phyloP scores from a whole-genome alignment of 2,888 invertebrate genomes.

The Melinopterus prodromus region DNA sequence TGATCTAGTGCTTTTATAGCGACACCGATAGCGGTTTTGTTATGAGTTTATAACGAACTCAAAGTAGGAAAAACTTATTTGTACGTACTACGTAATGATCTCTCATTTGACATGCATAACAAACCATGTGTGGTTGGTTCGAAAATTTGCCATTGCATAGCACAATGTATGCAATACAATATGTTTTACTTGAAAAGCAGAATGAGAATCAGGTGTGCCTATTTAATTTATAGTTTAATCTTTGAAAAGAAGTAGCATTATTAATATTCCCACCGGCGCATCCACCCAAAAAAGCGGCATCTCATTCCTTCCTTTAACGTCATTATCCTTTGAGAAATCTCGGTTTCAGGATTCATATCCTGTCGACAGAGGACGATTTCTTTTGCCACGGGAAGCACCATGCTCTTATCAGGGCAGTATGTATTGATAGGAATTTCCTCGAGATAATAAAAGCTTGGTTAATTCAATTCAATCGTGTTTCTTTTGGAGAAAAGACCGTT shows the following conservation, averaged over 20 bases:
- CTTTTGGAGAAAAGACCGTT: not conserved
- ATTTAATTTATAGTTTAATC: not conserved
- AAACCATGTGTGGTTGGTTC: too few relatives aligned
- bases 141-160: too few relatives aligned
- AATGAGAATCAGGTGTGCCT: too few relatives aligned
- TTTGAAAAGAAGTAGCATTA: not conserved
- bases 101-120: too few relatives aligned
- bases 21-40: too few relatives aligned
- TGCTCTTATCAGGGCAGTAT: not conserved
- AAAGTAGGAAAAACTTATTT: too few relatives aligned
- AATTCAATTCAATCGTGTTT: not conserved
- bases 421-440: not conserved
- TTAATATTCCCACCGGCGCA: not conserved
- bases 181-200: too few relatives aligned
- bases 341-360: not conserved
- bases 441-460: not conserved
- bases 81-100: too few relatives aligned
- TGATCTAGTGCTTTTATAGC: too few relatives aligned
- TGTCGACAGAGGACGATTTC: not conserved
- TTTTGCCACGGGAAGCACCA: not conserved
- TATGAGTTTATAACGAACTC: too few relatives aligned
- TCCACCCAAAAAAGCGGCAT: not conserved
- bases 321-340: not conserved
- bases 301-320: not conserved
- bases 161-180: too few relatives aligned